Evolutionary conservation across 2,888 invertebrate genomes (phyloP), one percentile per base, ranked within the genome.

Genomic region (Lasioglossum lativentre): DNA sequence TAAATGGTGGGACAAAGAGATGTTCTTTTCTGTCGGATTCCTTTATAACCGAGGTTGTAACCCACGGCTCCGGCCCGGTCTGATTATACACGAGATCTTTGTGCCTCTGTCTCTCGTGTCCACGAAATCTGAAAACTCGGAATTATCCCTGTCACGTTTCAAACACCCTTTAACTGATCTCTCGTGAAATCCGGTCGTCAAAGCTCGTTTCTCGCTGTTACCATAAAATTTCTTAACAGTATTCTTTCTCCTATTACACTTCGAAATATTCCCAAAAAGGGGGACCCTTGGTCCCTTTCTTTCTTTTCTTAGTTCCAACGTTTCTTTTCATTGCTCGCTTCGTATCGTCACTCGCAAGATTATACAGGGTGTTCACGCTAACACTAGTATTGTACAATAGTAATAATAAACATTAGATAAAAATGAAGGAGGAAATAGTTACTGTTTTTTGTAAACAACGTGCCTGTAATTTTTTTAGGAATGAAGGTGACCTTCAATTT

Each of bases 71-170:
- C 63, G 23, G 40, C 40, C 66, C 66, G 73, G 59, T 45, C 75
- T 81, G 80, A 73, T 79, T 45, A 81, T 75, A 52, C 80, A 66
- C 76, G 56, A 45, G 77, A 80, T 30, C 70, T 63, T 73, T 40
- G 56, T 42, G 34, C 72, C 56, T 75, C 34, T 47, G 40, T 38
- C 38, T 63, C 83, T 87, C 86, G 63, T 68, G 40, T 40, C 76
- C n/a, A 79, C 68, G 70, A 77, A 80, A 79, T 82, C 76, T 71
- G 78, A 74, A 63, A 34, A 82, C 47, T 75, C 73, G 59, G 52
- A 70, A 71, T 70, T 70, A 70, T 71, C 73, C 38, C 42, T 75
- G 77, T 83, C 83, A 75, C 78, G 83, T 70, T 40, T 4, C 40
- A 4, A 23, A 59, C 73, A 72, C 42, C 30, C 72, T 73, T 63